Conservation (phyloP, 2,113 vertebrate species). For the Menura novaehollandiae region DNA sequence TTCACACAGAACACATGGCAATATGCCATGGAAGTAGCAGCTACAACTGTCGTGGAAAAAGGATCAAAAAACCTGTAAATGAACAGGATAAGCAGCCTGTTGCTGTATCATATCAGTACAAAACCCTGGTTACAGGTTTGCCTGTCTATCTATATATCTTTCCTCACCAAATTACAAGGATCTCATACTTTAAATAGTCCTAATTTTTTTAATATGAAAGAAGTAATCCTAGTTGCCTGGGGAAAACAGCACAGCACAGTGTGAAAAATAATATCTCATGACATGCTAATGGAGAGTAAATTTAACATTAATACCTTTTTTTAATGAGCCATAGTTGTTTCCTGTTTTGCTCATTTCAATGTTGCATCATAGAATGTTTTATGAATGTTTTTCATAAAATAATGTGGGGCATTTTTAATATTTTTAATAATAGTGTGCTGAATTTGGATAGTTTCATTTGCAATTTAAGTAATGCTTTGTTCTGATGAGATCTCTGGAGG, state of each 20-base stretch:
- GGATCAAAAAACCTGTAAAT: background rate
- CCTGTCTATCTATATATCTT: background rate
- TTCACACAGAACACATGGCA: background rate
- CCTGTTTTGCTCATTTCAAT: constrained; percentile 25
- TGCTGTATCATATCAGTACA: background rate
- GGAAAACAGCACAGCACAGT: background rate
- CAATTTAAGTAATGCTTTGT: constrained; percentile 64
- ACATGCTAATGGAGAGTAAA: constrained; percentile 13
- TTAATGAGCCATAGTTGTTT: constrained; percentile 4
- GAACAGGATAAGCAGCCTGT: background rate
- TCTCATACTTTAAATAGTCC: background rate
- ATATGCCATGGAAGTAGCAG: background rate
- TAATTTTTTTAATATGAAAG: background rate
- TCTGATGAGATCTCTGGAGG: constrained; percentile 59
- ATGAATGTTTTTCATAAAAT: constrained; percentile 41
- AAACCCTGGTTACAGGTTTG: background rate
- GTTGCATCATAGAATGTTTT: constrained; percentile 42
- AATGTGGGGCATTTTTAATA: constrained; percentile 34
- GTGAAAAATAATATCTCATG: background rate
- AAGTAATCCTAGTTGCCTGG: background rate
- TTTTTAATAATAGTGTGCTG: constrained; percentile 46
- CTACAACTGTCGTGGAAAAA: background rate
- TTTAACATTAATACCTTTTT: constrained; percentile 1
- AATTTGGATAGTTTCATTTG: constrained; percentile 60
- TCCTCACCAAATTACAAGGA: background rate